Evolutionary conservation across 1,140 invertebrate genomes (phyloP), one percentile per base, ranked within the genome.

Genomic region (Druon quercuslanigerum): DNA sequence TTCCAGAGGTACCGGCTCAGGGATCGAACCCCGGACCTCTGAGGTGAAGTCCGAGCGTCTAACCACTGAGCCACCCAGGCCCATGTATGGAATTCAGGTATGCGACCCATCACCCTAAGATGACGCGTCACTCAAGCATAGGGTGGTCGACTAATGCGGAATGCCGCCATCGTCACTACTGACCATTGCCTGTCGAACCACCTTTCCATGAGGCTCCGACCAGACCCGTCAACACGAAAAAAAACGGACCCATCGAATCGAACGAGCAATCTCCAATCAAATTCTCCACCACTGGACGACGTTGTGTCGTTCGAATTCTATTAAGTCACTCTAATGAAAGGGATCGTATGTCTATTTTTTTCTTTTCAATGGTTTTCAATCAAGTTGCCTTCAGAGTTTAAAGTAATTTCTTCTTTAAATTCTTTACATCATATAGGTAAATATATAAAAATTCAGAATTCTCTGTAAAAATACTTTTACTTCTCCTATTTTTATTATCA

Each of bases 71-170:
- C n/a, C n/a, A n/a, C n/a, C n/a, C n/a, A n/a, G n/a, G n/a, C 40
- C 40, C 40, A 46, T 46, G 40, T 46, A 46, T 46, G 40, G 40
- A 46, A 46, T 46, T 16, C 54, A 82, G 79, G 78, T 78, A 80
- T 78, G 79, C 60, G 76, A 80, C 76, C 74, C 79, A 80, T 80
- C 79, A 78, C 76, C 76, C 79, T 66, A 60, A 73, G 66, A 80
- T 77, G 76, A 80, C 73, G 79, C 76, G 79, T 75, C 76, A 80
- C 72, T 77, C 79, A 54, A 71, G 54, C 71, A 72, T 71, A 73
- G 79, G 79, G 76, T 80, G 76, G 76, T 76, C 72, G 76, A 80
- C 73, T 80, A 80, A 78, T 80, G 79, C 73, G 79, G 79, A 80
- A 80, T 80, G 76, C 76, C 72, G 74, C 74, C 75, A 66, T 73